Base-by-base conservation (phyloP, 2,113 vertebrate genomes). In the Athene cunicularia region DNA sequence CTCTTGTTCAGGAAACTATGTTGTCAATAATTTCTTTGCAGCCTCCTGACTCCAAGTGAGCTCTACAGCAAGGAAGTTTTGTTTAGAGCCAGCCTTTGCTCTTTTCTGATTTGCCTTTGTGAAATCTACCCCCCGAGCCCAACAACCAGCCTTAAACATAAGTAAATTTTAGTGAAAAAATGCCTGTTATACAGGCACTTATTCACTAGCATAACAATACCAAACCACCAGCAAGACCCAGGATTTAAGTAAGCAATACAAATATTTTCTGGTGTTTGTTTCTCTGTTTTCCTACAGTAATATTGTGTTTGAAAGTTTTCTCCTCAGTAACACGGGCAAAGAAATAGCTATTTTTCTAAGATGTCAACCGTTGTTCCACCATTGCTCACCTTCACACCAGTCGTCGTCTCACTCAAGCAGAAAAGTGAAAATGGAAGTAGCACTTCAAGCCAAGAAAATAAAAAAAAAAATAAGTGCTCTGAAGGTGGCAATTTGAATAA, bases 371-470 rank as follows among this genome's bases (percentile, higher is more conserved):
- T 33, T 32, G 37, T 45, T 79, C 45, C 26, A 63, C 53, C 45
- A 20, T 2, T 43, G 72, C 59, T 95, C 86, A 84, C 80, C 75
- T 96, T 95, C 68, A 79, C 73, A 84, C 77, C 66, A 71, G 18
- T 18, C 17, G 1, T 58, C 22, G 60, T 53, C 86, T 88, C 95
- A 89, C 62, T 84, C 89, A 95, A 83, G 93, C 74, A 76, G 93
- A 95, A 96, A 96, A 95, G 94, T 82, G 96, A 89, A 93, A 97
- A 97, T 96, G 95, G 91, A 97, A 95, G 77, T 47, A 83, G 41
- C 95, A 39, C 89, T 59, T 95, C 12, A 11, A 91, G 95, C 9
- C 82, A 92, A 84, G 64, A 62, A 71, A 93, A 92, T 3, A 43
- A 70, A 56, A 52, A 86, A 58, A 13, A 64, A 55, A 62, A 39